These are phyloP conservation scores for Pachyrhynchus sulphureomaculatus DNA, from an alignment of 1,140 invertebrate genomes.

Conservation along the genomic window DNA sequence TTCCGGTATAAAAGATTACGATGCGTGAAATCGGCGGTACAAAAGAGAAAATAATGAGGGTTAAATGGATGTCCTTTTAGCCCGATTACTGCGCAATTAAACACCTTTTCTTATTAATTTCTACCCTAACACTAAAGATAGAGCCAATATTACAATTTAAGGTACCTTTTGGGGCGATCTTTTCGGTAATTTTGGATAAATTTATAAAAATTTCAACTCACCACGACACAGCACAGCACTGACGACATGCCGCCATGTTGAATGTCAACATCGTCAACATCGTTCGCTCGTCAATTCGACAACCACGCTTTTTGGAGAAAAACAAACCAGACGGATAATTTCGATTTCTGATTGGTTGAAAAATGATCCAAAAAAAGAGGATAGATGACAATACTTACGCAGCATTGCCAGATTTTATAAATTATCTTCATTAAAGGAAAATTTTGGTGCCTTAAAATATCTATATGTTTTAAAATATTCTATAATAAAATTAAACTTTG, in stretches of 20 bases:
- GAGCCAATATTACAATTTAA: conserved; percentile 19
- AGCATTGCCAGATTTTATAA: too few species aligned
- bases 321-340: background rate
- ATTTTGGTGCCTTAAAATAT: too few species aligned
- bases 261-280: conserved; percentile 60
- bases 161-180: conserved; percentile 39
- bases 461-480: too few species aligned
- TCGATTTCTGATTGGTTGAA: conserved; percentile 4
- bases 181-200: conserved; percentile 39
- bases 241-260: conserved; percentile 93
- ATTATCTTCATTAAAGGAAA: too few species aligned
- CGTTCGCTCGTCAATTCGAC: conserved; percentile 11
- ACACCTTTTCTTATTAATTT: background rate
- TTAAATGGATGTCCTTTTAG: conserved; percentile 18
- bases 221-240: conserved; percentile 92
- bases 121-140: background rate
- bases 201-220: conserved; percentile 56
- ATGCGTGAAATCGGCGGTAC: conserved; percentile 36
- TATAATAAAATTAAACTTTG: too few species aligned
- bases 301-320: conserved; percentile 19
- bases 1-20: background rate
- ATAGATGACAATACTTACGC: conserved; percentile 3
- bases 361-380: background rate
- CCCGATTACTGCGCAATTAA: background rate
- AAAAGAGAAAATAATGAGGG: conserved; percentile 41